Conservation (phyloP, 2,797 vertebrate species). For the Loris lydekkerianus region DNA sequence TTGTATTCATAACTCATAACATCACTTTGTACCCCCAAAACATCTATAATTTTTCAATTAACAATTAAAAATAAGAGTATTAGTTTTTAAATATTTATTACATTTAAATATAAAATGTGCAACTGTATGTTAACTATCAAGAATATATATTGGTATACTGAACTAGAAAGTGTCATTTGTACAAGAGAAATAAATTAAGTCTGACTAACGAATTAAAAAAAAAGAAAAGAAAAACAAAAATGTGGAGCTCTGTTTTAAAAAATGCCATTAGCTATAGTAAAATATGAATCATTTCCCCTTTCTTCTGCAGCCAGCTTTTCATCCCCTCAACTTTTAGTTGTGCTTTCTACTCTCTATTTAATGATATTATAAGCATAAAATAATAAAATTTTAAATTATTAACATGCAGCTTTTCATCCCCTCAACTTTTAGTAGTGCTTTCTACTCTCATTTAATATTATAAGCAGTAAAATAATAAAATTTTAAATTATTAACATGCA, state of each 20-base stretch:
- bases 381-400: neutral
- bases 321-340: neutral
- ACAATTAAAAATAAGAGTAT: neutral
- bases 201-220: neutral
- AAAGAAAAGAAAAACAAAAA: neutral
- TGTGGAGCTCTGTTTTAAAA: neutral
- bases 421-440: neutral
- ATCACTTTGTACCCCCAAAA: neutral
- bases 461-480: slow-evolving; percentile 24
- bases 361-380: slow-evolving; percentile 17
- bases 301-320: neutral
- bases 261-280: neutral
- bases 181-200: slow-evolving; percentile 12
- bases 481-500: neutral
- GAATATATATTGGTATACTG: neutral
- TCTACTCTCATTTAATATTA: neutral
- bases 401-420: neutral
- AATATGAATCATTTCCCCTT: neutral
- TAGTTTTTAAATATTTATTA: neutral
- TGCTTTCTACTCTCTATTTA: neutral
- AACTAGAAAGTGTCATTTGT: neutral
- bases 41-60: neutral
- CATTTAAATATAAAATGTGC: neutral
- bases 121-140: neutral
- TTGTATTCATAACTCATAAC: neutral